Percentiles rank a stretch among this genome's conserved stretches.
Conservation (phyloP, 1,140 invertebrate species). For the Ceratosolen solmsi region DNA sequence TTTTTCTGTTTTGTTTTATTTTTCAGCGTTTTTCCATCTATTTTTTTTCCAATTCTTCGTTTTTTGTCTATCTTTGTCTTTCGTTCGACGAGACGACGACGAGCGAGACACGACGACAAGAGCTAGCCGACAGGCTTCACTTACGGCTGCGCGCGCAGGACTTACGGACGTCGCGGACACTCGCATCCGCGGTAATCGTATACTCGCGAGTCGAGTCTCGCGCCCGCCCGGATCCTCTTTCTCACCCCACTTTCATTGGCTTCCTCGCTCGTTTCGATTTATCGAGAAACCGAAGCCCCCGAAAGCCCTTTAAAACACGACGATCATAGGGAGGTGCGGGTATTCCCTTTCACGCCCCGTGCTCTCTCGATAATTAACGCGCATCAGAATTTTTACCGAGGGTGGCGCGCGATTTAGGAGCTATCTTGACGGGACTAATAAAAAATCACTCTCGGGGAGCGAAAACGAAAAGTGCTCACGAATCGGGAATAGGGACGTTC, state of each 20-base stretch:
- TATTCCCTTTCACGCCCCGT: slow-evolving; percentile 22
- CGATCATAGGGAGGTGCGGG: neutral
- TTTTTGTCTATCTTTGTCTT: neutral
- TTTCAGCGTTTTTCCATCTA: no score
- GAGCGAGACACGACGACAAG: no score
- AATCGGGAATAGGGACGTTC: no score
- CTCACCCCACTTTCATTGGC: slow-evolving; percentile 53
- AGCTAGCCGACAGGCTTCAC: neutral
- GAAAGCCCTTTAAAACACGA: slow-evolving; percentile 43
- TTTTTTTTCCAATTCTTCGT: no score
- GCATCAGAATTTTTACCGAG: neutral
- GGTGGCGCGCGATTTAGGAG: neutral
- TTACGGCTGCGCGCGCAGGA: neutral
- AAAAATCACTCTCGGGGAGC: neutral
- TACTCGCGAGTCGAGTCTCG: slow-evolving; percentile 47
- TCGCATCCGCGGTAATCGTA: slow-evolving; percentile 52
- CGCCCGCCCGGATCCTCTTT: slow-evolving; percentile 61
- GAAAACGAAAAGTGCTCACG: neutral
- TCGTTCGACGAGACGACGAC: no score
- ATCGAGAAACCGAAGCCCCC: slow-evolving; percentile 65
- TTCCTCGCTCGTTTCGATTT: slow-evolving; percentile 62
- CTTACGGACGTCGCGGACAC: neutral
- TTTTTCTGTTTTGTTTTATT: no score
- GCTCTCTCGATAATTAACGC: slow-evolving; percentile 2
- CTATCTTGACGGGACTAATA: neutral